Conservation (phyloP, 2,888 invertebrate genomes). For the Euspilapteryx auroguttella region DNA sequence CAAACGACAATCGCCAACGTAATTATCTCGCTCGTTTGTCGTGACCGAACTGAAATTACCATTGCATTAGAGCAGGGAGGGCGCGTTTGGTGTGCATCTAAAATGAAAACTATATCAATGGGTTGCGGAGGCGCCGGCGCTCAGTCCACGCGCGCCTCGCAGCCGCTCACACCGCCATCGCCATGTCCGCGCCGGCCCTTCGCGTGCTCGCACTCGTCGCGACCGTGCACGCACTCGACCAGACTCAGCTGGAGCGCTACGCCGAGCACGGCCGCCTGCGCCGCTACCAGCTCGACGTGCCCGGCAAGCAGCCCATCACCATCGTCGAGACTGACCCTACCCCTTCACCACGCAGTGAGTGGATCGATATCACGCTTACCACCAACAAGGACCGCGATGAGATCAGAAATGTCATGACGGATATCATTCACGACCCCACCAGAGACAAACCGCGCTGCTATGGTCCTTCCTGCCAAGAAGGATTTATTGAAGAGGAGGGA, state of each 20-base stretch:
- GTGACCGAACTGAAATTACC: conserved; percentile 49
- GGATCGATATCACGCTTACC: conserved; percentile 18
- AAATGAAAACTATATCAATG: conserved; percentile 55
- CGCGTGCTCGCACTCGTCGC: conserved; percentile 23
- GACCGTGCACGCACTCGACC: conserved; percentile 22
- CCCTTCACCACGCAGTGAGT: conserved; percentile 14
- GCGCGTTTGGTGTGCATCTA: conserved; percentile 37
- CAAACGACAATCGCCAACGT: conserved; percentile 44
- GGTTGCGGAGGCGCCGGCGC: conserved; percentile 23
- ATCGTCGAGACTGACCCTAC: conserved; percentile 52
- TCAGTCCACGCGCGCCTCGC: conserved; percentile 41
- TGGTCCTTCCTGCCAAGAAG: conserved; percentile 47
- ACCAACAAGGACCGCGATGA: conserved; percentile 21
- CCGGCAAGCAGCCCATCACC: conserved; percentile 59
- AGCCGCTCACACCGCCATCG: conserved; percentile 38
- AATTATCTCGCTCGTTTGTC: conserved; percentile 54
- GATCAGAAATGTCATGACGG: conserved; percentile 40
- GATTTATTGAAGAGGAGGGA: conserved; percentile 24
- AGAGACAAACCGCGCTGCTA: conserved; percentile 32
- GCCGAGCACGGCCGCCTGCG: conserved; percentile 31
- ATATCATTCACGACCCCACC: conserved; percentile 33
- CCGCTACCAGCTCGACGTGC: conserved; percentile 57
- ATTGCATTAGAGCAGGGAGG: conserved; percentile 52
- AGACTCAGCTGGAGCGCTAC: conserved; percentile 31
- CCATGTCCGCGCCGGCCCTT: conserved; percentile 31